Conservation (phyloP, 1,140 invertebrate species). For the Coenobita brevimanus region DNA sequence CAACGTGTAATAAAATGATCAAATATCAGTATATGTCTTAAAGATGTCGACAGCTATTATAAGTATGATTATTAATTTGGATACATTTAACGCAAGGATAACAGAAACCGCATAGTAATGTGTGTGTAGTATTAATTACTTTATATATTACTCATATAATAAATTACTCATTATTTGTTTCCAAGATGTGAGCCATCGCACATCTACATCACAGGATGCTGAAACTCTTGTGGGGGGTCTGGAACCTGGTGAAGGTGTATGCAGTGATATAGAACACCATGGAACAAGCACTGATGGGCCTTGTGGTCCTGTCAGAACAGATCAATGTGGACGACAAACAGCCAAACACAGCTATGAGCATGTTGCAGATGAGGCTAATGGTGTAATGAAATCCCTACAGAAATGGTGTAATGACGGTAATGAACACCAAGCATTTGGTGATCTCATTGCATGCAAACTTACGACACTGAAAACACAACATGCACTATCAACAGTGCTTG, state of each 20-base stretch:
- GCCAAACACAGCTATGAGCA: constrained; percentile 7
- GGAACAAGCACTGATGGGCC: constrained; percentile 1
- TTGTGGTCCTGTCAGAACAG: background rate
- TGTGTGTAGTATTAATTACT: too few relatives aligned
- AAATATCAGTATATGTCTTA: too few relatives aligned
- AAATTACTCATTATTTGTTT: background rate
- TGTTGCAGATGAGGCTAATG: background rate
- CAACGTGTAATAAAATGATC: too few relatives aligned
- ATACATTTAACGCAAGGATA: too few relatives aligned
- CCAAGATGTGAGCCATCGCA: background rate
- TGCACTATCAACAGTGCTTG: constrained; percentile 3
- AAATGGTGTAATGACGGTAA: background rate
- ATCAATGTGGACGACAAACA: background rate
- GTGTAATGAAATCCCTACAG: constrained; percentile 1
- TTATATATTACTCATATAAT: too few relatives aligned
- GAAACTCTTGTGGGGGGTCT: background rate
- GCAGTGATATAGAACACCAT: background rate
- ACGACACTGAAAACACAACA: constrained; percentile 10
- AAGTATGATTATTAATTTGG: too few relatives aligned
- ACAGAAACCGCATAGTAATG: too few relatives aligned
- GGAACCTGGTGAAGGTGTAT: too few relatives aligned
- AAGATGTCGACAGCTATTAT: too few relatives aligned
- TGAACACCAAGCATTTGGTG: constrained; percentile 2
- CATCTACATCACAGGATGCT: constrained; percentile 9
- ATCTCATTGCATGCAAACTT: constrained; percentile 11